These are phyloP conservation scores for Nerophis lumbriciformis DNA, from an alignment of 2,113 vertebrate genomes.

Conservation along the genomic window DNA sequence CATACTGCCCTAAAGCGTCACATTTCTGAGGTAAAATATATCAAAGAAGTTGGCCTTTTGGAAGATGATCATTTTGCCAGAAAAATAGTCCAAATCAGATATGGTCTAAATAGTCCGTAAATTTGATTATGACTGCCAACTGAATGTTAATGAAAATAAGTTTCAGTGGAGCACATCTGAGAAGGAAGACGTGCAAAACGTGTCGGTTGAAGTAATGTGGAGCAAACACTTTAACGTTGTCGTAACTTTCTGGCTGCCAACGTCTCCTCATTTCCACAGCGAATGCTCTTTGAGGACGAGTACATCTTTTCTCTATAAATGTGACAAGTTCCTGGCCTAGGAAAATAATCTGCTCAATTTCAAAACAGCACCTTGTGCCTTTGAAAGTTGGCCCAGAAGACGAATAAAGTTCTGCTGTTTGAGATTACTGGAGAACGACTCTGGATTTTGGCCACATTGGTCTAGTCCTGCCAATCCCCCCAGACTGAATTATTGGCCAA, in stretches of 20 bases:
- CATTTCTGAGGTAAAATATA: neutral
- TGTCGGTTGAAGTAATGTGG: constrained; percentile 14
- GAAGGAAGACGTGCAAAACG: neutral
- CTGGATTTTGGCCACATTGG: constrained; percentile 56
- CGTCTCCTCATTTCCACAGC: constrained; percentile 15
- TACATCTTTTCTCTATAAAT: neutral
- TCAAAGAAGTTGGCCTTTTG: neutral
- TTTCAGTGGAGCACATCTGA: neutral
- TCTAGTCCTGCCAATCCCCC: constrained; percentile 39
- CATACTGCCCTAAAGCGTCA: neutral
- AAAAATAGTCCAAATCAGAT: neutral
- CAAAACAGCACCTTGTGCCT: constrained; percentile 30
- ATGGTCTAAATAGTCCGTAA: neutral
- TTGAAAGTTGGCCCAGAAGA: constrained; percentile 31
- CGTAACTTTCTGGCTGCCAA: constrained; percentile 4
- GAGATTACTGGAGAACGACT: constrained; percentile 29
- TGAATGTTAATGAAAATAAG: neutral
- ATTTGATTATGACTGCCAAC: too few species aligned
- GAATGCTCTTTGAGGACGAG: constrained; percentile 18
- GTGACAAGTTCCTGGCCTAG: constrained; percentile 28
- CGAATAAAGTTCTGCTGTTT: constrained; percentile 40
- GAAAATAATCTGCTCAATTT: constrained; percentile 41
- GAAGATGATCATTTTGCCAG: neutral
- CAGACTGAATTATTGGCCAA: constrained; percentile 42
- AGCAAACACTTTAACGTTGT: constrained; percentile 2